Base-by-base conservation (phyloP, 2,888 invertebrate species). In the Petrolisthes cinctipes region DNA sequence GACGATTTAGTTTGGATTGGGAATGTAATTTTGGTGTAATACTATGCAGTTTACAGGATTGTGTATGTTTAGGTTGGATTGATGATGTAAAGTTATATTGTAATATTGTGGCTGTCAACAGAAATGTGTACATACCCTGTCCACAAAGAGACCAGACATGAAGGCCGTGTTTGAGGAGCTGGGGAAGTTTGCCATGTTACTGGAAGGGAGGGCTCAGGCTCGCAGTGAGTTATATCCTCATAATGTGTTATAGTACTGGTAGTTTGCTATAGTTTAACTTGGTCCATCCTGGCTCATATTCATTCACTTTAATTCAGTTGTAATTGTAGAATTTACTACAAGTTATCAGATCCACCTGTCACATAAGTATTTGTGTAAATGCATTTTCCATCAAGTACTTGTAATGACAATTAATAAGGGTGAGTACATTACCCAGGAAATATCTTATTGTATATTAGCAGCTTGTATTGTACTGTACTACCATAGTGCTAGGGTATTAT, bases 111-210 rank as follows among this genome's bases (percentile, higher is more conserved):
- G 20, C 23, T 66, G 5, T 66, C 9, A 7, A 6, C 85, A 90
- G 90, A 71, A 82, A 66, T 91, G 91, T 83, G 86, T 89, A 61
- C 56, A 85, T 54, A 66, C 73, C 20, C 37, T 79, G 9, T 68
- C 91, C 61, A 81, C 73, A 66, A 85, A 85, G 73, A 68, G 91
- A 57, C 91, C 91, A 66, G 90, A 91, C 79, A 91, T 91, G 91
- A 83, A 85, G 20, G 78, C 75, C 3, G 91, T 91, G 51, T 89
- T 88, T 83, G 66, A 84, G 20, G 88, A 88, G 37, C 87, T 91
- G 53, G 86, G 85, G 54, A 83, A 56, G 78, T 88, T 86, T 78
- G 79, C 75, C 1, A 54, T 71, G 57, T 76, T 87, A 14, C 56
- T 88, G 61, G 84, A 88, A 51, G 82, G 75, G 82, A 61, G 53